Conservation (phyloP, 2,888 invertebrate genomes). For the Dorcus parallelipipedus region DNA sequence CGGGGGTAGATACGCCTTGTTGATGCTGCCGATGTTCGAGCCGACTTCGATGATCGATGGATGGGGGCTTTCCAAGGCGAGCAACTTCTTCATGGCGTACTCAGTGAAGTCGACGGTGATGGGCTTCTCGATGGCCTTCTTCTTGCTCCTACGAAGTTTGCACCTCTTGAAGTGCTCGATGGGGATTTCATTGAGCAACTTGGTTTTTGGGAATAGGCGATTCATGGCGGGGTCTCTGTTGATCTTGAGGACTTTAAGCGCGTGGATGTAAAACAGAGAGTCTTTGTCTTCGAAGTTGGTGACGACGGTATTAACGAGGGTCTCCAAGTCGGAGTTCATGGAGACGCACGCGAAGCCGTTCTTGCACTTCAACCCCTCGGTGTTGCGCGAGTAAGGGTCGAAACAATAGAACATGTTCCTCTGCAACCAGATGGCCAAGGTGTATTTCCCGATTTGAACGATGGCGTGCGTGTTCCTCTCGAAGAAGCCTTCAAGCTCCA, state of each 20-base stretch:
- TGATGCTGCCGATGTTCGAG: constrained; percentile 41
- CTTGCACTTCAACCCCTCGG: constrained; percentile 52
- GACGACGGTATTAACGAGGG: constrained; percentile 54
- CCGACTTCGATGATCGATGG: constrained; percentile 39
- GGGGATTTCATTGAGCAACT: constrained; percentile 39
- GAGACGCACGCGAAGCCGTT: constrained; percentile 59
- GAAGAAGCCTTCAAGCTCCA: constrained; percentile 54
- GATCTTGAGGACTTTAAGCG: constrained; percentile 57
- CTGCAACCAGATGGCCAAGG: constrained; percentile 61
- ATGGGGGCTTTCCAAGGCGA: constrained; percentile 36
- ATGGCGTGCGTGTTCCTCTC: constrained; percentile 50
- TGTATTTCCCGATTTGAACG: constrained; percentile 58
- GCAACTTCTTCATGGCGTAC: constrained; percentile 34
- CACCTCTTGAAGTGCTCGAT: constrained; percentile 39
- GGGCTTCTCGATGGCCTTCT: constrained; percentile 38
- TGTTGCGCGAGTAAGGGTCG: constrained; percentile 63
- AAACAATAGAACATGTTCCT: constrained; percentile 62
- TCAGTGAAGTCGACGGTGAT: constrained; percentile 35
- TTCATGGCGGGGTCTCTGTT: constrained; percentile 44
- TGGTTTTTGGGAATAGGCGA: constrained; percentile 36
- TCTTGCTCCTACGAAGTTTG: constrained; percentile 37
- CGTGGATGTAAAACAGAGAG: constrained; percentile 57
- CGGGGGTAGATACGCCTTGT: constrained; percentile 34
- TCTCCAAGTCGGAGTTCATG: constrained; percentile 59
- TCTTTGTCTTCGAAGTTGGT: constrained; percentile 54